Evolutionary conservation across 2,113 vertebrate genomes (phyloP), one percentile per base, ranked within the genome.

Genomic region (Diadophis punctatus): DNA sequence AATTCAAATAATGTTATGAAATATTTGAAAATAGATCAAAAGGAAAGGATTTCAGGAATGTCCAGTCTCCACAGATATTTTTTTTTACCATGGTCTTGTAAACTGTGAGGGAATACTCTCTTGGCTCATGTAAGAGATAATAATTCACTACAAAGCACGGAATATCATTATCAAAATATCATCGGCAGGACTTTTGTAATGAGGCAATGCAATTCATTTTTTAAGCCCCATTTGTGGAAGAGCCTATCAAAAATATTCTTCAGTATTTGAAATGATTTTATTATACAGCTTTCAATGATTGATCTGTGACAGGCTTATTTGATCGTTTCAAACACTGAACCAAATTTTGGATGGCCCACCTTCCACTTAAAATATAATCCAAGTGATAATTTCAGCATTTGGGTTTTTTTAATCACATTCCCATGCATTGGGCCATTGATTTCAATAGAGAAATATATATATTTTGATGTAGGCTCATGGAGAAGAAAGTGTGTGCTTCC

Each of bases 61-160:
- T 90, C 88, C 30, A 91, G 0, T 1, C 34, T 84, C 87, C 88
- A 85, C 25, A 92, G 34, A 63, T 63, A 0, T 27, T n/a, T 93
- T 94, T 92, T 46, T 80, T 46, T 94, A 16, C 8, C 34, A 52
- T 94, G 74, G 4, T 2, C 51, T 88, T 93, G 16, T 34, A 93
- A 23, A 94, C n/a, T 90, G 90, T 60, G 9, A 88, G 0, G 22
- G 46, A 8, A 8, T 30, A 11, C 20, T 1, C 51, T 60, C 56
- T 92, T 1, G 89, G 48, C 8, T 55, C 1, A 22, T 60, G 63
- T 88, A 10, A 25, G 25, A 74, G 52, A 80, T 74, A 52, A 55
- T 56, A 89, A 30, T 48, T 3, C 49, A 43, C 89, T 86, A 86
- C 0, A 0, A 60, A 88, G 86, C 8, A 90, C 93, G 93, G 22